phyloP scores from a whole-genome alignment of 2,888 invertebrate species.

The Cyaniris semiargus region DNA sequence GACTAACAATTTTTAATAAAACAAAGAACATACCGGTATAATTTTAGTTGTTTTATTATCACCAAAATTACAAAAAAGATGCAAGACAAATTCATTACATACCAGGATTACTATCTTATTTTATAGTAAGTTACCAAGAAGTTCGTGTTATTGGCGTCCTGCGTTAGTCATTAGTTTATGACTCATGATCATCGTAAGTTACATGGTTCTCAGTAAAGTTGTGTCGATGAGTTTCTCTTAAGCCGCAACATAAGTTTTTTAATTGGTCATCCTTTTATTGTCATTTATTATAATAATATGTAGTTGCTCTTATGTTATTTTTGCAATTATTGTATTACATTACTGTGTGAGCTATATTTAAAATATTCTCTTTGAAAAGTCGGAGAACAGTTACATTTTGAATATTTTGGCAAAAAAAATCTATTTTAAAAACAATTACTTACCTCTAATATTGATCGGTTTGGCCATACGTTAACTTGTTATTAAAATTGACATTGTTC shows the following conservation, averaged over 20 bases:
- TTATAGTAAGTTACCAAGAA: background rate
- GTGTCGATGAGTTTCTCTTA: background rate
- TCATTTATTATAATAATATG: no score
- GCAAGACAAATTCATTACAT: background rate
- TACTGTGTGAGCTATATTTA: no score
- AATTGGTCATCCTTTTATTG: no score
- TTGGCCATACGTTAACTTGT: background rate
- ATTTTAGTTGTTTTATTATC: conserved; percentile 54
- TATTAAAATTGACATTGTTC: background rate
- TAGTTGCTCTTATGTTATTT: no score
- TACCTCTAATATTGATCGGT: background rate
- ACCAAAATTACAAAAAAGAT: conserved; percentile 36
- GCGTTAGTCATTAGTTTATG: background rate
- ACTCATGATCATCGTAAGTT: background rate
- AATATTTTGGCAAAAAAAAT: background rate
- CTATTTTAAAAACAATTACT: background rate
- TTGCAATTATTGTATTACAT: no score
- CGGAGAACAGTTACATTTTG: no score
- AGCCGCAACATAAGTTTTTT: background rate
- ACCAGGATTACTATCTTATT: background rate
- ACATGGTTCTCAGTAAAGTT: background rate
- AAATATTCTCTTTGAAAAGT: no score
- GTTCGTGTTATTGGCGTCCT: background rate
- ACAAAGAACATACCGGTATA: conserved; percentile 77
- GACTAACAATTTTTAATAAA: conserved; percentile 77